Evolutionary conservation across 2,797 vertebrate genomes (phyloP).

Genomic region (Thalassophryne amazonica): DNA sequence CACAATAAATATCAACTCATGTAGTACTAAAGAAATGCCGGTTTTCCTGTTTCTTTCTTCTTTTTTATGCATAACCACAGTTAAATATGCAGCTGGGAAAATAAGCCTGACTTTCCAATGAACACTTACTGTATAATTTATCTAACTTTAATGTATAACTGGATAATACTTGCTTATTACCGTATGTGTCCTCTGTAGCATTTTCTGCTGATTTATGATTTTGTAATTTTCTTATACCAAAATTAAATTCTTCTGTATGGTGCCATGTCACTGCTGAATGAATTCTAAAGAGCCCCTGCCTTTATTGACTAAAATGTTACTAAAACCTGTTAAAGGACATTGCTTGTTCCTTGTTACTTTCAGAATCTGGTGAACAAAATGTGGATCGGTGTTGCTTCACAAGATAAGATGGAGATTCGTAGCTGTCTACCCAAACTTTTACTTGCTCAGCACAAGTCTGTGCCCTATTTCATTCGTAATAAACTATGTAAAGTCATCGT

Average conservation of each 20-base stretch:
- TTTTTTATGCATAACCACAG: not conserved
- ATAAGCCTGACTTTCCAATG: not conserved
- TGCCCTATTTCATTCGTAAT: slow-evolving; percentile 97
- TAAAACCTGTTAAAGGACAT: no score
- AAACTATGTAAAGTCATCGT: slow-evolving; percentile 99
- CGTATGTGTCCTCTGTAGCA: not conserved
- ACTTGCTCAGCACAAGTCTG: slow-evolving; percentile 90
- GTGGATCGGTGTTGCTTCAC: slow-evolving; percentile 95
- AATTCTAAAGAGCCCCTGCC: no score
- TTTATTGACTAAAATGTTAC: no score
- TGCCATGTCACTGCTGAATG: no score
- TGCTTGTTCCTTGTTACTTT: not conserved
- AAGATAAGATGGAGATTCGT: slow-evolving; percentile 98
- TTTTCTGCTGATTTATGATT: no score
- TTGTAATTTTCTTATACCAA: no score
- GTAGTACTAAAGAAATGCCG: not conserved
- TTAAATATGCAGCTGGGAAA: not conserved
- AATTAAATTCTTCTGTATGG: no score
- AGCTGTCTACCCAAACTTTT: slow-evolving; percentile 95
- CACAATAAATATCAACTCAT: not conserved
- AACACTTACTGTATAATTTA: not conserved
- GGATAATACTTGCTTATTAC: not conserved
- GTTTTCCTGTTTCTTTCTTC: slow-evolving; percentile 1
- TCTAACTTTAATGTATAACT: not conserved
- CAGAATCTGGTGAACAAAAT: slow-evolving; percentile 98